These are phyloP conservation scores for Leptinotarsa haldemani DNA, from an alignment of 2,888 invertebrate species.

Conservation along the genomic window DNA sequence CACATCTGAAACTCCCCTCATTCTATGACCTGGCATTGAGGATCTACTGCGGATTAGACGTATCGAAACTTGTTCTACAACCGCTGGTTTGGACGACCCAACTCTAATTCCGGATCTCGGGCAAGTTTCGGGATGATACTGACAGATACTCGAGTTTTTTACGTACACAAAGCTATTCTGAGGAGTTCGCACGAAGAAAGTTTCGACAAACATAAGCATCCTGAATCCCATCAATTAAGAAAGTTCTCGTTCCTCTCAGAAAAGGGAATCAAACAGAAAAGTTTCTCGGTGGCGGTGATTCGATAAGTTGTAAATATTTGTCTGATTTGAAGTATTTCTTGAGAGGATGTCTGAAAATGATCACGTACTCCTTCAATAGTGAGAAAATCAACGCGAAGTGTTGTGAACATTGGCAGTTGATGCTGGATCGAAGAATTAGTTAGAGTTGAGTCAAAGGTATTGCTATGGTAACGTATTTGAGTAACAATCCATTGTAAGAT, in stretches of 20 bases:
- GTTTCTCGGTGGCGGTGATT: slow-evolving; percentile 14
- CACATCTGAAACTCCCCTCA: neutral
- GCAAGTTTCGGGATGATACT: slow-evolving; percentile 45
- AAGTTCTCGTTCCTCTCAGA: slow-evolving; percentile 34
- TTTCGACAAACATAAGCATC: slow-evolving; percentile 46
- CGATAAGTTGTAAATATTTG: slow-evolving; percentile 2
- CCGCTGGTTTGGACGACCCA: slow-evolving; percentile 40
- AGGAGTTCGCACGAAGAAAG: slow-evolving; percentile 42
- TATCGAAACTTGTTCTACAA: slow-evolving; percentile 52
- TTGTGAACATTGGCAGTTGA: too few relatives aligned
- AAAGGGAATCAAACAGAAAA: slow-evolving; percentile 35
- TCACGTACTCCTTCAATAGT: neutral
- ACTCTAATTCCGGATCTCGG: slow-evolving; percentile 37
- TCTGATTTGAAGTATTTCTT: neutral
- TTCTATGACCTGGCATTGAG: slow-evolving; percentile 24
- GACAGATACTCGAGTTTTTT: slow-evolving; percentile 46
- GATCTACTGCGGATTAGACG: slow-evolving; percentile 44
- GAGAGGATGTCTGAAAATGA: neutral
- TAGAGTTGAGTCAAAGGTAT: too few relatives aligned
- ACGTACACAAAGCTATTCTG: slow-evolving; percentile 36
- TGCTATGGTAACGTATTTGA: too few relatives aligned
- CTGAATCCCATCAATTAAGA: slow-evolving; percentile 49
- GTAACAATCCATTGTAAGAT: too few relatives aligned
- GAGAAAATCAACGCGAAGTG: neutral
- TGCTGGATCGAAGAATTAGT: too few relatives aligned